Base-by-base conservation (phyloP, 1,140 invertebrate species). In the Archivesica marissinica region DNA sequence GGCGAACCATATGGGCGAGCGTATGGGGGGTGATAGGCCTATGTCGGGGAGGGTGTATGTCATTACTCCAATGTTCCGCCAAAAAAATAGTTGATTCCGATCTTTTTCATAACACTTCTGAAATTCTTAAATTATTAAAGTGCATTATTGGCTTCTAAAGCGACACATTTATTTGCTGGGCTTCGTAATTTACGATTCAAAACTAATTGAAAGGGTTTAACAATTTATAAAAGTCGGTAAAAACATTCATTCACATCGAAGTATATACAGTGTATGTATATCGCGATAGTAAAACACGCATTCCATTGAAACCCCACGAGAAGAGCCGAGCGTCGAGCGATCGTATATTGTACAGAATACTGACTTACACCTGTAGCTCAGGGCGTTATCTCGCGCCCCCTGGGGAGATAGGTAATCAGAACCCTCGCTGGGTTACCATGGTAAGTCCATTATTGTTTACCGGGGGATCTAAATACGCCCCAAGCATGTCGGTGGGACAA, bases 341-440 rank as follows among this genome's bases (percentile, higher is more conserved):
- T n/a, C n/a, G 2, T 13, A 4, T 52, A 23, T 2, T 33, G 11
- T 59, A 39, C 28, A 41, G 38, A 30, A 35, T 9, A 28, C 33
- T 38, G 17, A 15, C 13, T 38, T 47, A 81, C 78, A 81, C 78
- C 78, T 81, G 78, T 70, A 81, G 59, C 13, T 70, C 28, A 23
- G n/a, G 33, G 68, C 68, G 56, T 74, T 74, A 72, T 74, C 80
- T 61, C 15, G 15, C 15, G 44, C 39, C 28, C 80, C 80, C 80
- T 54, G 56, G 68, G 52, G 66, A 81, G 66, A 9, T 20, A n/a
- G n/a, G 44, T 74, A 74, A 82, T 82, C 80, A 66, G n/a, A 39
- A 7, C 70, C 72, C 74, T 50, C 41, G 74, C 82, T 66, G 72
- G 30, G 82, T 85, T 75, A 41, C 82, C 82, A 85, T 85, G 82